Conservation (phyloP, 1,140 invertebrate genomes). For the Chlorops oryzae region DNA sequence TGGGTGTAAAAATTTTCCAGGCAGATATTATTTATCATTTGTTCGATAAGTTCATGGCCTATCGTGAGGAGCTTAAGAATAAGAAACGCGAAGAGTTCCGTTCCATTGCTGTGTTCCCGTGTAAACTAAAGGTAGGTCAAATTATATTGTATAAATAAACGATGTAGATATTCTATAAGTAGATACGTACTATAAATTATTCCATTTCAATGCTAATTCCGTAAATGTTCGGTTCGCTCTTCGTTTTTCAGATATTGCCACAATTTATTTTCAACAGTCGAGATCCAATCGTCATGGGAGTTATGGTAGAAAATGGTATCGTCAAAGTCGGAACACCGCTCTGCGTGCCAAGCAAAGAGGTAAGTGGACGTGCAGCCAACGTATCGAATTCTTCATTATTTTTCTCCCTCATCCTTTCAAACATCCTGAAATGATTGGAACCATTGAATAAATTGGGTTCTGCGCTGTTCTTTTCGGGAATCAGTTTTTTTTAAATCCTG, state of each 20-base stretch:
- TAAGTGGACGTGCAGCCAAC: too few relatives aligned
- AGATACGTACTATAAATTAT: neutral
- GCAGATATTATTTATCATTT: conserved; percentile 99
- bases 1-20: conserved; percentile 95
- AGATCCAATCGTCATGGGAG: conserved; percentile 95
- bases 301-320: conserved; percentile 92
- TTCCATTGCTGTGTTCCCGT: conserved; percentile 96
- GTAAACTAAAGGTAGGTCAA: conserved; percentile 83
- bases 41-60: conserved; percentile 95
- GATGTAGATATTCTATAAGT: too few relatives aligned
- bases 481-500: too few relatives aligned
- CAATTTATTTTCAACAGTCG: conserved; percentile 96
- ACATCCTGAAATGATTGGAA: too few relatives aligned
- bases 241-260: conserved; percentile 55
- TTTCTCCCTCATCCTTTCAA: too few relatives aligned
- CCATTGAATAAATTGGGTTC: too few relatives aligned
- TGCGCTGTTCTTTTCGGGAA: too few relatives aligned
- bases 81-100: conserved; percentile 93
- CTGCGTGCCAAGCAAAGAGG: conserved; percentile 93
- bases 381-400: too few relatives aligned
- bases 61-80: conserved; percentile 87
- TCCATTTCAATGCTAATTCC: neutral
- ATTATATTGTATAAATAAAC: too few relatives aligned
- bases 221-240: conserved; percentile 3
- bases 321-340: conserved; percentile 94